These are phyloP conservation scores for Lithobates pipiens DNA, from an alignment of 2,797 vertebrate species.

Conservation along the genomic window DNA sequence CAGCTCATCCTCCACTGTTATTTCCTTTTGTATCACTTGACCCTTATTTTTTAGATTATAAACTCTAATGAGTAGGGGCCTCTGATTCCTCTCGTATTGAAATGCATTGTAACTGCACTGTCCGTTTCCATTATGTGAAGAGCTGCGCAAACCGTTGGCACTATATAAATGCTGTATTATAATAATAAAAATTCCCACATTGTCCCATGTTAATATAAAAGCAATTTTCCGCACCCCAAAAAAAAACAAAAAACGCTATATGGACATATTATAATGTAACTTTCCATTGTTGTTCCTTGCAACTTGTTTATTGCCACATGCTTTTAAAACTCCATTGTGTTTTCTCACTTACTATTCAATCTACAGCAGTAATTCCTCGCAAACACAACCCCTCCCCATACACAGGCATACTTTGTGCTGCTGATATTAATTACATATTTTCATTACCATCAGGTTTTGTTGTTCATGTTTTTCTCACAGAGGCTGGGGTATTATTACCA, in stretches of 20 bases:
- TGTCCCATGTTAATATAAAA: neutral
- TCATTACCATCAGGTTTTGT: conserved; percentile 81
- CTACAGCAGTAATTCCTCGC: conserved; percentile 84
- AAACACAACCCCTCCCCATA: conserved; percentile 72
- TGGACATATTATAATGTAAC: neutral
- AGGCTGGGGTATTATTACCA: conserved; percentile 85
- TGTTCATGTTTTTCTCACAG: conserved; percentile 73
- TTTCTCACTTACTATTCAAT: conserved; percentile 77
- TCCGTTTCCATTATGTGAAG: too few species aligned
- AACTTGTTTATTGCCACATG: conserved; percentile 67
- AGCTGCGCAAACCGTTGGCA: too few species aligned
- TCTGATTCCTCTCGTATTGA: too few species aligned
- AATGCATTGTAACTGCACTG: too few species aligned
- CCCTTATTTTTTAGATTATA: too few species aligned
- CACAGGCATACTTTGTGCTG: conserved; percentile 77
- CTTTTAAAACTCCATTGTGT: conserved; percentile 68
- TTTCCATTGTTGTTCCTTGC: neutral
- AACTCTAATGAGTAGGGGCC: too few species aligned
- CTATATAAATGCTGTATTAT: too few species aligned
- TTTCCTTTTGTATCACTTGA: too few species aligned
- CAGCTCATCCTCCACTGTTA: too few species aligned
- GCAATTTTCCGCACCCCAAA: neutral
- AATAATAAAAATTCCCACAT: too few species aligned
- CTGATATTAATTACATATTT: conserved; percentile 88
- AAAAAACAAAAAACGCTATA: neutral